phyloP scores from a whole-genome alignment of 2,888 invertebrate species.

The Drosophila helvetica region DNA sequence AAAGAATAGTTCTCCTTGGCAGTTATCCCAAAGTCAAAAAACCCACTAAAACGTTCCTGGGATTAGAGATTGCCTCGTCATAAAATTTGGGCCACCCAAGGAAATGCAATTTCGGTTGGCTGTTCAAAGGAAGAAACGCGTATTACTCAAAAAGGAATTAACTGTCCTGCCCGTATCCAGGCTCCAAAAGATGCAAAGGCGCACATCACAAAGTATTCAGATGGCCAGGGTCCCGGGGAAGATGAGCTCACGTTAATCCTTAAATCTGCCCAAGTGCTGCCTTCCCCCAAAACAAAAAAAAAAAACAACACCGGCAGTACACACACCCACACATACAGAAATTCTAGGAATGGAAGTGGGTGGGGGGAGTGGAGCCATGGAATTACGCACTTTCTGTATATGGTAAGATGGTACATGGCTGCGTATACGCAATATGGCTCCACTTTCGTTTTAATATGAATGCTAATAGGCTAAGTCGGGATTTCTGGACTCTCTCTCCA shows the following conservation, averaged over 20 bases:
- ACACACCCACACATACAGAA: constrained; percentile 43
- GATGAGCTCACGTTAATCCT: constrained; percentile 76
- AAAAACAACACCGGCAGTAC: constrained; percentile 42
- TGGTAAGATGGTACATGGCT: constrained; percentile 56
- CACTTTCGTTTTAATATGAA: constrained; percentile 80
- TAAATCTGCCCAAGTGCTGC: constrained; percentile 78
- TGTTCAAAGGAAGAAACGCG: constrained; percentile 51
- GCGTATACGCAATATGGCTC: constrained; percentile 78
- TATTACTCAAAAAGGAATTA: constrained; percentile 80
- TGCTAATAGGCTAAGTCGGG: constrained; percentile 80
- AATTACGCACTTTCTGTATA: constrained; percentile 40
- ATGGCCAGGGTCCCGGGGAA: constrained; percentile 15
- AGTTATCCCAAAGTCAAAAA: neutral
- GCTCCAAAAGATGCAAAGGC: constrained; percentile 22
- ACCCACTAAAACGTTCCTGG: neutral
- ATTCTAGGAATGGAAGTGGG: neutral
- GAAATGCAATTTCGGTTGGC: constrained; percentile 68
- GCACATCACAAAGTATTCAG: constrained; percentile 69
- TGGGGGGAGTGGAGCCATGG: constrained; percentile 1
- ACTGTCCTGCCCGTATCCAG: constrained; percentile 42
- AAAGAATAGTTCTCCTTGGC: neutral
- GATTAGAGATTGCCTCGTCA: constrained; percentile 23
- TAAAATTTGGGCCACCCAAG: constrained; percentile 63
- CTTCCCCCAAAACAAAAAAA: constrained; percentile 28
- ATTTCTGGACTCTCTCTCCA: constrained; percentile 56